Percentiles rank a stretch among this genome's conserved stretches.
These are phyloP conservation scores for Alosa alosa DNA, from an alignment of 2,113 vertebrate genomes.

Conservation along the genomic window DNA sequence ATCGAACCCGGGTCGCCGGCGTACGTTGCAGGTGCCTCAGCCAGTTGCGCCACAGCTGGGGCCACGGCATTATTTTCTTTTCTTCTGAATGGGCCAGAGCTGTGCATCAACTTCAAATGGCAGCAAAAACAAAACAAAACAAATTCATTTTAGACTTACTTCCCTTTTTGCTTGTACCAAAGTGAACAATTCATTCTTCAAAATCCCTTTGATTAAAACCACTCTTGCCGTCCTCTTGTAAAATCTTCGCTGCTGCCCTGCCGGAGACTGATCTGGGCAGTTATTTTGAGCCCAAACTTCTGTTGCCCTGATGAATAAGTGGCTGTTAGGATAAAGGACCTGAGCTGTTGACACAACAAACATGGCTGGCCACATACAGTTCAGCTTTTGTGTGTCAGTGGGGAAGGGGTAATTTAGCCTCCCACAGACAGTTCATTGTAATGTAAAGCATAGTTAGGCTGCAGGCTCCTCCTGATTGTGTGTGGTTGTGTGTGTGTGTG, in stretches of 20 bases:
- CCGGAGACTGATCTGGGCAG: background rate
- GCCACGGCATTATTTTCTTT: background rate
- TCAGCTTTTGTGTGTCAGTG: background rate
- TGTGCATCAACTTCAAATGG: background rate
- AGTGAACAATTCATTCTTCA: background rate
- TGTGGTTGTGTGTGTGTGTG: constrained; percentile 9
- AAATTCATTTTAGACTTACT: background rate
- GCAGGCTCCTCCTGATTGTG: constrained; percentile 9
- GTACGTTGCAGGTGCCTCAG: too few species aligned
- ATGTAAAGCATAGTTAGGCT: constrained; percentile 3
- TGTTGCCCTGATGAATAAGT: background rate
- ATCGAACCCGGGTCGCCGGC: too few species aligned
- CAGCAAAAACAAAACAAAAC: background rate
- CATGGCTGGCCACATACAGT: background rate
- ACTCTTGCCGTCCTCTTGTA: background rate
- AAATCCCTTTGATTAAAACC: background rate
- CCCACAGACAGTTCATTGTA: constrained; percentile 13
- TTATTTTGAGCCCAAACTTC: background rate
- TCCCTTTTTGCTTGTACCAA: background rate
- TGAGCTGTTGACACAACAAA: constrained; percentile 13
- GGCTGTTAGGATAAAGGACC: background rate
- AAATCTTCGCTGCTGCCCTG: background rate
- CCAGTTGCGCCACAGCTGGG: too few species aligned
- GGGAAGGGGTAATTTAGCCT: constrained; percentile 1
- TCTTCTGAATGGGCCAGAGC: background rate